These are phyloP conservation scores for Euwallacea fornicatus DNA, from an alignment of 1,140 invertebrate species.

Conservation along the genomic window DNA sequence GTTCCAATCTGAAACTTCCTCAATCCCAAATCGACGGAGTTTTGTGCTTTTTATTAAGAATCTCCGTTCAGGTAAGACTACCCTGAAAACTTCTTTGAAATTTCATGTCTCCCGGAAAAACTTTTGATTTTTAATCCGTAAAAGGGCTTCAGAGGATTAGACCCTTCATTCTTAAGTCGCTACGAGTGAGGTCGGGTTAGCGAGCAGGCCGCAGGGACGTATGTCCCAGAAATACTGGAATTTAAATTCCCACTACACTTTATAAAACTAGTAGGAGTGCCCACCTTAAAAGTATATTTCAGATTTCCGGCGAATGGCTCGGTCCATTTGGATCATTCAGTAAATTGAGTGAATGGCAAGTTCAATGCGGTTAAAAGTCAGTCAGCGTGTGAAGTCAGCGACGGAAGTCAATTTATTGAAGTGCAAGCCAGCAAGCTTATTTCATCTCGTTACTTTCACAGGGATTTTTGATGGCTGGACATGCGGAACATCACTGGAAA, in stretches of 20 bases:
- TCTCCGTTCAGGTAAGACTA: constrained; percentile 11
- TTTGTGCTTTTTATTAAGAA: constrained; percentile 15
- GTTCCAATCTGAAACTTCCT: constrained; percentile 15
- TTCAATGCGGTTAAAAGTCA: constrained; percentile 21
- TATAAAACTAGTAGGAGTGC: too few species aligned
- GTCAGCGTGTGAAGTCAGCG: constrained; percentile 11
- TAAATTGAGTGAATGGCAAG: constrained; percentile 14
- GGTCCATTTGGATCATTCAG: constrained; percentile 6
- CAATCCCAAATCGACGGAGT: constrained; percentile 5
- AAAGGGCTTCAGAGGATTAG: too few species aligned
- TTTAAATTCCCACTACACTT: too few species aligned
- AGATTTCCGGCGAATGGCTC: neutral
- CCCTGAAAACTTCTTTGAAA: neutral
- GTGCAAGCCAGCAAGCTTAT: constrained; percentile 29
- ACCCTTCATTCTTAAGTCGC: too few species aligned
- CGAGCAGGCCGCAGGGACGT: too few species aligned
- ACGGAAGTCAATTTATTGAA: constrained; percentile 29
- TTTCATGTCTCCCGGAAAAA: constrained; percentile 1
- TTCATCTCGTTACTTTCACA: constrained; percentile 16
- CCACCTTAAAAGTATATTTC: neutral
- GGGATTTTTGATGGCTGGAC: neutral
- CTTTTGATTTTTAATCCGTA: too few species aligned
- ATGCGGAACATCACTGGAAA: too few species aligned
- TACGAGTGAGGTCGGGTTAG: too few species aligned
- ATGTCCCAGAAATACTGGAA: too few species aligned